These are phyloP conservation scores for Hypselothyrea guttata DNA, from an alignment of 2,888 invertebrate genomes.

Conservation along the genomic window DNA sequence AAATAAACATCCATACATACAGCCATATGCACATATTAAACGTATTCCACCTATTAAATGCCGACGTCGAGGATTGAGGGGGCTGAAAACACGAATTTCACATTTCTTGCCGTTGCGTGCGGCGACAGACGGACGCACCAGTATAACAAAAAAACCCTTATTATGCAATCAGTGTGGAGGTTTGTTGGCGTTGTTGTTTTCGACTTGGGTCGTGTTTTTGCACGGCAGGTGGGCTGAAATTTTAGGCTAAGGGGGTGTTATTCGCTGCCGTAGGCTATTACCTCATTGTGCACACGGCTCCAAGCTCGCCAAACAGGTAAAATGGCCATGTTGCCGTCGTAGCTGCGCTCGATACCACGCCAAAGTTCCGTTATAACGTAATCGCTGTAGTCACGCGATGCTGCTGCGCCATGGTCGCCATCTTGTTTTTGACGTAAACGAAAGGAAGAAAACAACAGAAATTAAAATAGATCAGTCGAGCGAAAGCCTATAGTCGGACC, in stretches of 20 bases:
- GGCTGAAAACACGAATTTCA: slow-evolving; percentile 52
- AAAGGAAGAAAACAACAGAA: slow-evolving; percentile 19
- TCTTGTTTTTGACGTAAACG: slow-evolving; percentile 61
- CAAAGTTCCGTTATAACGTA: slow-evolving; percentile 90
- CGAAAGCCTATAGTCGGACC: no score
- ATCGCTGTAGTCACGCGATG: slow-evolving; percentile 83
- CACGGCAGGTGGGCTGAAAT: slow-evolving; percentile 35
- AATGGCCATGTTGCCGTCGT: slow-evolving; percentile 86
- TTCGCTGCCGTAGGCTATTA: slow-evolving; percentile 73
- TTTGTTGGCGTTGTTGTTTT: slow-evolving; percentile 42
- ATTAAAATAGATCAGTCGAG: slow-evolving; percentile 26
- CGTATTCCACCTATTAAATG: not conserved
- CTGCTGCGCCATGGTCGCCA: slow-evolving; percentile 73
- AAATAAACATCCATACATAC: slow-evolving; percentile 1
- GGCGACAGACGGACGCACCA: slow-evolving; percentile 63
- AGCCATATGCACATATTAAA: not conserved
- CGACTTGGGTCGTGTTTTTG: slow-evolving; percentile 49
- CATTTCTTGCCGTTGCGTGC: slow-evolving; percentile 69
- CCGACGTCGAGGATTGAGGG: slow-evolving; percentile 8
- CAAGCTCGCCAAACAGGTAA: slow-evolving; percentile 91
- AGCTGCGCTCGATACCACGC: slow-evolving; percentile 88
- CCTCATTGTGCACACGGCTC: slow-evolving; percentile 88
- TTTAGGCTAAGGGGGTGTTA: slow-evolving; percentile 4
- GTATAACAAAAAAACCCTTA: slow-evolving; percentile 40
- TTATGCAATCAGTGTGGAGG: slow-evolving; percentile 77